Evolutionary conservation across 2,888 invertebrate genomes (phyloP).

Genomic region (Drosophila conformis): DNA sequence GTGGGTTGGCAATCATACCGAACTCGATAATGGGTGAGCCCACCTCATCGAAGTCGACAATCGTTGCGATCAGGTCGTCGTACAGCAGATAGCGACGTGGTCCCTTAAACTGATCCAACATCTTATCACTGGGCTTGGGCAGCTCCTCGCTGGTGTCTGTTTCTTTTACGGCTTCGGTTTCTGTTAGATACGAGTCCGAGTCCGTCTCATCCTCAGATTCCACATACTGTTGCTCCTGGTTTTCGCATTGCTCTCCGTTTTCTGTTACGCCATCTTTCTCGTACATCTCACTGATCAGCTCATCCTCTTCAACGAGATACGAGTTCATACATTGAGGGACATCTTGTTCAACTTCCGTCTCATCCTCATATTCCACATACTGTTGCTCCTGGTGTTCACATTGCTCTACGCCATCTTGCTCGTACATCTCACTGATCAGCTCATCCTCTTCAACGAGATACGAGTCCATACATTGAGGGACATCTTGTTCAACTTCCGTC

Average conservation of each 20-base stretch:
- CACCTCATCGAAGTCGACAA: slow-evolving; percentile 71
- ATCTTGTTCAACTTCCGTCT: too few relatives aligned
- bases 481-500: too few relatives aligned
- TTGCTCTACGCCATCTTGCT: too few relatives aligned
- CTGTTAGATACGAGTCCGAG: not conserved
- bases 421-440: too few relatives aligned
- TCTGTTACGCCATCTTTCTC: not conserved
- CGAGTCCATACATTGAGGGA: not conserved
- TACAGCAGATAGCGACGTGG: slow-evolving; percentile 76
- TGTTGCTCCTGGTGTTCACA: too few relatives aligned
- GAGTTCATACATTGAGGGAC: too few relatives aligned
- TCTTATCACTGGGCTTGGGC: slow-evolving; percentile 58
- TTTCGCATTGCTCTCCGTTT: slow-evolving; percentile 20
- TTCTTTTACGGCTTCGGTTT: slow-evolving; percentile 2
- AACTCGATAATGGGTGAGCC: slow-evolving; percentile 71
- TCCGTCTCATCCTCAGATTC: slow-evolving; percentile 14
- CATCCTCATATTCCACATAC: too few relatives aligned
- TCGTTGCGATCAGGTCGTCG: slow-evolving; percentile 81
- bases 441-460: slow-evolving; percentile 3
- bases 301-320: not conserved
- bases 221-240: slow-evolving; percentile 12
- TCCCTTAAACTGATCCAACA: slow-evolving; percentile 63
- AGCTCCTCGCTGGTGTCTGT: slow-evolving; percentile 31
- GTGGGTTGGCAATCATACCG: slow-evolving; percentile 64
- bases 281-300: slow-evolving; percentile 5